These are phyloP conservation scores for Drosophila micromelanica DNA, from an alignment of 1,140 invertebrate genomes.

Conservation along the genomic window DNA sequence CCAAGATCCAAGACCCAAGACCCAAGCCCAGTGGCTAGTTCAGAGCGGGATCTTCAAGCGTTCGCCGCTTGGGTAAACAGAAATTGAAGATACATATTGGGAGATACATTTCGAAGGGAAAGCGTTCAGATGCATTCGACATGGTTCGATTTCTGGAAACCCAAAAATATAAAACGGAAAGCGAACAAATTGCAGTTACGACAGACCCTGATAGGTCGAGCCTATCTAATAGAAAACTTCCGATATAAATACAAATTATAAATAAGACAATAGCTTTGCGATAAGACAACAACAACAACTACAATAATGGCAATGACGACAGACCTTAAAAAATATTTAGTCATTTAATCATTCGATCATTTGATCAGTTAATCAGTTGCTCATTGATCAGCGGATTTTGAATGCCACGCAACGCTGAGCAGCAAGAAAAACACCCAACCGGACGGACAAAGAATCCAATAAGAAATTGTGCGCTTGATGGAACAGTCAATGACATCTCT, in stretches of 20 bases:
- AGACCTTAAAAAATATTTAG: not conserved
- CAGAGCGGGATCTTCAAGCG: too few species aligned
- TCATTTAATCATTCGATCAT: not conserved
- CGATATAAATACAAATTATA: slow-evolving; percentile 39
- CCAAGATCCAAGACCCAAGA: not conserved
- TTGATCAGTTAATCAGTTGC: not conserved
- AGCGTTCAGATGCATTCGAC: slow-evolving; percentile 11
- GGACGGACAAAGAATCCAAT: slow-evolving; percentile 6
- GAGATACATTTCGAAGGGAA: slow-evolving; percentile 25
- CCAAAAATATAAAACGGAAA: not conserved
- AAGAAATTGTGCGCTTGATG: not conserved
- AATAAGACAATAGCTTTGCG: slow-evolving; percentile 7
- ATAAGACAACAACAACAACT: slow-evolving; percentile 26
- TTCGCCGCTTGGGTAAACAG: too few species aligned
- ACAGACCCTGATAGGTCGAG: slow-evolving; percentile 1
- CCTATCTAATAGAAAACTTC: slow-evolving; percentile 72
- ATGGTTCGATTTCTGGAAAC: not conserved
- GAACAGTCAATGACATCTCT: slow-evolving; percentile 21
- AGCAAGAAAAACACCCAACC: not conserved
- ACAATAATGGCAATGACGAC: slow-evolving; percentile 1
- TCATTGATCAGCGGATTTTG: not conserved
- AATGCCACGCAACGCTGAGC: slow-evolving; percentile 42
- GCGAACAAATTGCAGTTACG: slow-evolving; percentile 13
- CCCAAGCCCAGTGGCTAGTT: not conserved
- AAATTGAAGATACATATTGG: not conserved